A percentile compares a stretch with the other conserved stretches of the same genome.
Evolutionary conservation across 2,113 vertebrate species (phyloP).

Genomic region (Poeciliopsis turrubarensis): DNA sequence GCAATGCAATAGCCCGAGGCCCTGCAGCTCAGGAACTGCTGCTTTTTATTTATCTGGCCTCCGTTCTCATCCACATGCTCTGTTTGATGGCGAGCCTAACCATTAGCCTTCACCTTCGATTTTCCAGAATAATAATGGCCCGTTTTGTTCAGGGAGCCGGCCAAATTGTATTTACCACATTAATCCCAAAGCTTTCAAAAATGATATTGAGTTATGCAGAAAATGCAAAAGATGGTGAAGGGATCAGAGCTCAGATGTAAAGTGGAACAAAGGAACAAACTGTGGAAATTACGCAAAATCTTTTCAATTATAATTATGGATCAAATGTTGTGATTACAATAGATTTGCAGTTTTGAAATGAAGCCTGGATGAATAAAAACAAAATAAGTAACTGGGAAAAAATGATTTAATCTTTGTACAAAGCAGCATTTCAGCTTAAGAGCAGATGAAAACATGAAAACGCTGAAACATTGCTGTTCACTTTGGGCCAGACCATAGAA

Average conservation of each 20-base stretch:
- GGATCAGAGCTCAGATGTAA: background rate
- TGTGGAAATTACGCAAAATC: background rate
- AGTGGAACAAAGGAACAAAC: background rate
- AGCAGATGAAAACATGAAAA: constrained; percentile 40
- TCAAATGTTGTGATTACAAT: background rate
- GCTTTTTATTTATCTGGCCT: constrained; percentile 60
- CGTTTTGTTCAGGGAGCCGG: constrained; percentile 8
- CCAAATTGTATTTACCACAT: background rate
- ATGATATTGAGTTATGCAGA: background rate
- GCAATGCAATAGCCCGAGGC: constrained; percentile 67
- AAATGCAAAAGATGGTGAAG: background rate
- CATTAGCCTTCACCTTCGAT: constrained; percentile 24
- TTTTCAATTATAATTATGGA: background rate
- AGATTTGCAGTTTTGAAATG: background rate
- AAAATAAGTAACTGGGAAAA: background rate
- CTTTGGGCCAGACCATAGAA: too few relatives aligned
- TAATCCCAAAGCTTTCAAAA: background rate
- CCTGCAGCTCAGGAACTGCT: constrained; percentile 48
- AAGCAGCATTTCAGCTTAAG: constrained; percentile 21
- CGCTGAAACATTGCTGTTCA: background rate
- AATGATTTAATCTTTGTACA: constrained; percentile 27
- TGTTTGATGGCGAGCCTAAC: constrained; percentile 22
- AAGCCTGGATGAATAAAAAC: too few relatives aligned
- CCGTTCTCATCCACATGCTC: constrained; percentile 38
- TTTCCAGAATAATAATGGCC: constrained; percentile 19